These are phyloP conservation scores for Riptortus pedestris DNA, from an alignment of 1,140 invertebrate genomes.

Conservation along the genomic window DNA sequence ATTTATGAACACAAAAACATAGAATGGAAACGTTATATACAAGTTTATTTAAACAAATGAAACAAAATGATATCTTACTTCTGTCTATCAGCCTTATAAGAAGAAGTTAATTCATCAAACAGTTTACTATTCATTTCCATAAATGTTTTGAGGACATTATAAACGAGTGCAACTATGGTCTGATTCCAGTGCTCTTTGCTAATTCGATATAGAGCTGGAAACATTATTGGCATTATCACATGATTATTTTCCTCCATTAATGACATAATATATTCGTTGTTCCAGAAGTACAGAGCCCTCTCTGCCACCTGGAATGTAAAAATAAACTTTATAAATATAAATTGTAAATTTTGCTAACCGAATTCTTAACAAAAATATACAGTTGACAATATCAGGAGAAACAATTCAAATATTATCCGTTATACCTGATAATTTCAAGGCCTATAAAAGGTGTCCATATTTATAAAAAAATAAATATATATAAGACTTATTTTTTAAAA, in stretches of 20 bases:
- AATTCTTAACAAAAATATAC: background rate
- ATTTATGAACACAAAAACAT: background rate
- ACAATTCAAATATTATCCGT: too few species aligned
- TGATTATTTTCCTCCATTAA: slow-evolving; percentile 87
- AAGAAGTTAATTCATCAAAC: slow-evolving; percentile 95
- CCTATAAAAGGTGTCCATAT: too few species aligned
- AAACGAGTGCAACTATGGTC: slow-evolving; percentile 96
- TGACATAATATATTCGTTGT: slow-evolving; percentile 94
- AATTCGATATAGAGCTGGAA: slow-evolving; percentile 93
- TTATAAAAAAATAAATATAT: too few species aligned
- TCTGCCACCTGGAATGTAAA: slow-evolving; percentile 75
- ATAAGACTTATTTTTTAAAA: too few species aligned
- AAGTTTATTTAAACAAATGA: background rate
- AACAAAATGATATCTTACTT: slow-evolving; percentile 56
- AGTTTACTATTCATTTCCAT: slow-evolving; percentile 99
- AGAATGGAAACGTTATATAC: background rate
- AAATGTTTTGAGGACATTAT: slow-evolving; percentile 98
- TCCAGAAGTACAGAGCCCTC: slow-evolving; percentile 88
- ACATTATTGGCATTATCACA: slow-evolving; percentile 87
- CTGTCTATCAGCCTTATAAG: slow-evolving; percentile 94
- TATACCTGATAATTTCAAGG: too few species aligned
- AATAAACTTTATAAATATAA: too few species aligned
- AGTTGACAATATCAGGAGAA: too few species aligned
- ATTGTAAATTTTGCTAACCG: background rate
- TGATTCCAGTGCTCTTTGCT: slow-evolving; percentile 99